Evolutionary conservation across 2,113 vertebrate genomes (phyloP), one percentile per base, ranked within the genome.

Genomic region (Phainopepla nitens): DNA sequence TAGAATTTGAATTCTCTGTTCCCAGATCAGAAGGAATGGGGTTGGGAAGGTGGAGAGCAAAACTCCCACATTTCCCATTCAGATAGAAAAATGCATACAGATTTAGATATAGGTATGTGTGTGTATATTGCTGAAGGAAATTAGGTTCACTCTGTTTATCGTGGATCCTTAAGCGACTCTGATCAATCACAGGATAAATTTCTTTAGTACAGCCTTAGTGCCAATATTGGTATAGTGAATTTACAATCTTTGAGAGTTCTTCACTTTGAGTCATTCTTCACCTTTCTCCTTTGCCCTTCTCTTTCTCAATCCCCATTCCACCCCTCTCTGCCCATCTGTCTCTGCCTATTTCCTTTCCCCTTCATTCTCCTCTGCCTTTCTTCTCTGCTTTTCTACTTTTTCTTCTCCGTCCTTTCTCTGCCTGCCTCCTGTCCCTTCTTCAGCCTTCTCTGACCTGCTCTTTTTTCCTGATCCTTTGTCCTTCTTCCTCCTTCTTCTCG

Each of bases 1-100:
- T 82, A 60, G 71, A 95, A 95, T 96, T 72, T 91, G 86, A 96
- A 92, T 94, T 94, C 45, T 93, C 75, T 94, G 31, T 84, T 96
- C 35, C 42, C 75, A 88, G 57, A 88, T 45, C 75, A 62, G 71
- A 89, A 89, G 28, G 60, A 90, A 65, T 84, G 73, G 45, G 42
- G 21, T n/a, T 61, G 44, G 29, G 9, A 87, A 86, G 65, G 47
- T 69, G 42, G 49, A 89, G 13, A 75, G 10, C 23, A 87, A 70
- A 96, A 84, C 82, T 87, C 83, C 75, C 70, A 69, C 8, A 0
- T 77, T 84, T 79, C 83, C 45, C 42, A 28, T 68, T 88, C 50
- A 89, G 70, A 90, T 7, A 61, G 91, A 94, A 91, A 91, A 94
- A 62, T 60, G 28, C 7, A 28, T 45, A 27, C 11, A 24, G 36